These are phyloP conservation scores for Amphimedon queenslandica DNA, from an alignment of 37 sponge, comb jelly and placozoan genomes.

Conservation along the genomic window DNA sequence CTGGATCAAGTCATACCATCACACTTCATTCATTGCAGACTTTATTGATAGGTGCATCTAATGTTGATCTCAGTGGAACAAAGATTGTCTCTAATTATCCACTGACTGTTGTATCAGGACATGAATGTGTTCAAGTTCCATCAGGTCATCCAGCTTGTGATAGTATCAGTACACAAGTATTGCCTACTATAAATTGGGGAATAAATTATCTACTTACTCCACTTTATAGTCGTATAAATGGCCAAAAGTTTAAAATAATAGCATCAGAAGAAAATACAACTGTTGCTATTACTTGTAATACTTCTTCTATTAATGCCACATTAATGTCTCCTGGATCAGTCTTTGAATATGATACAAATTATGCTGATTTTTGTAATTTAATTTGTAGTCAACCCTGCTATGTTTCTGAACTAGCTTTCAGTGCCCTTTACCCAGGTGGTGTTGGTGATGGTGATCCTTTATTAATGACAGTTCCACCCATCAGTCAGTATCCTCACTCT, in stretches of 20 bases:
- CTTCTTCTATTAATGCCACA: neutral
- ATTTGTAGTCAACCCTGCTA: neutral
- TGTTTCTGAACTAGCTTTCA: neutral
- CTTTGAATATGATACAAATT: neutral
- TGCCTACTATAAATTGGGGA: conserved; percentile 12
- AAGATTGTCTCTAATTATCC: neutral
- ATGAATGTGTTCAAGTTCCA: conserved; percentile 16
- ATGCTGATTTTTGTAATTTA: conserved; percentile 2
- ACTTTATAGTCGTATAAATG: conserved; percentile 3
- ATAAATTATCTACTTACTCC: conserved; percentile 7
- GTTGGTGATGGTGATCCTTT: conserved; percentile 8
- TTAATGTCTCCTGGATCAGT: neutral
- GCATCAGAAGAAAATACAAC: neutral
- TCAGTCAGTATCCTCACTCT: neutral
- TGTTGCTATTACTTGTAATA: neutral
- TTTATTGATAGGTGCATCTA: neutral
- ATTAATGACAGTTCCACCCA: conserved; percentile 9
- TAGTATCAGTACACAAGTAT: conserved; percentile 3
- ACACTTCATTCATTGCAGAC: neutral
- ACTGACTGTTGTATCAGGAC: conserved; percentile 6
- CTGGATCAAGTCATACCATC: neutral
- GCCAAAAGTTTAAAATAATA: conserved; percentile 5
- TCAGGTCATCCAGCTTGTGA: neutral
- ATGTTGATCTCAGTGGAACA: neutral
- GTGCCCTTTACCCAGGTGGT: neutral